Evolutionary conservation across 2,888 invertebrate species (phyloP).

Genomic region (Hymenopus coronatus): DNA sequence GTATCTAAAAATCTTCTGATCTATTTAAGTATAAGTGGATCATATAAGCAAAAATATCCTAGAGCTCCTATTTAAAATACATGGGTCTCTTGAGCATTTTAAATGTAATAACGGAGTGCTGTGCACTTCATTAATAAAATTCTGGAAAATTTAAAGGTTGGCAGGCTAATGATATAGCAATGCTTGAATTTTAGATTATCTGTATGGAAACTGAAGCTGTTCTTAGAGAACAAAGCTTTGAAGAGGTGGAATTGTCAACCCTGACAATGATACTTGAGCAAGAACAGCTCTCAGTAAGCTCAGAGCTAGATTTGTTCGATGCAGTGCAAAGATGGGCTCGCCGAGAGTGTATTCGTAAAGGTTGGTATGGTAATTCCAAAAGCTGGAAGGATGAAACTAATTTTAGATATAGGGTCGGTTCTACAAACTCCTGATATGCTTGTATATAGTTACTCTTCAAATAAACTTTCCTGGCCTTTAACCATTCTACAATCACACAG

Average conservation of each 20-base stretch:
- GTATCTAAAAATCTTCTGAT: neutral
- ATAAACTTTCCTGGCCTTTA: too few relatives aligned
- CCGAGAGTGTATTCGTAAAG: conserved; percentile 55
- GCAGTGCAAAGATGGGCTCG: conserved; percentile 67
- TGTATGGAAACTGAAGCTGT: conserved; percentile 74
- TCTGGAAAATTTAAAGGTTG: neutral
- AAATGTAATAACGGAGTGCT: too few relatives aligned
- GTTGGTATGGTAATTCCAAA: conserved; percentile 40
- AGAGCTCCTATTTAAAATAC: too few relatives aligned
- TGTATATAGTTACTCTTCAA: too few relatives aligned
- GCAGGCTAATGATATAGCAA: neutral
- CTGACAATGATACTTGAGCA: conserved; percentile 72
- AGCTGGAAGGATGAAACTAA: neutral
- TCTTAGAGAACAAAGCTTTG: conserved; percentile 70
- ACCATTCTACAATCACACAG: too few relatives aligned
- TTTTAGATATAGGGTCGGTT: too few relatives aligned
- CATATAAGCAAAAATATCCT: neutral
- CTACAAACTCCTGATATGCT: too few relatives aligned
- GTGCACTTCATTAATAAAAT: too few relatives aligned
- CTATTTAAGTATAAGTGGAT: conserved; percentile 10
- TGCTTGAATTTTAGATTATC: conserved; percentile 58
- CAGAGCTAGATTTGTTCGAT: conserved; percentile 74
- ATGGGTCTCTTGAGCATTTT: too few relatives aligned
- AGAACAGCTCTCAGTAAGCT: conserved; percentile 68
- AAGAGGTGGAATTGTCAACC: conserved; percentile 73